These are phyloP conservation scores for Aphidius colemani DNA, from an alignment of 2,888 invertebrate genomes.

Conservation along the genomic window DNA sequence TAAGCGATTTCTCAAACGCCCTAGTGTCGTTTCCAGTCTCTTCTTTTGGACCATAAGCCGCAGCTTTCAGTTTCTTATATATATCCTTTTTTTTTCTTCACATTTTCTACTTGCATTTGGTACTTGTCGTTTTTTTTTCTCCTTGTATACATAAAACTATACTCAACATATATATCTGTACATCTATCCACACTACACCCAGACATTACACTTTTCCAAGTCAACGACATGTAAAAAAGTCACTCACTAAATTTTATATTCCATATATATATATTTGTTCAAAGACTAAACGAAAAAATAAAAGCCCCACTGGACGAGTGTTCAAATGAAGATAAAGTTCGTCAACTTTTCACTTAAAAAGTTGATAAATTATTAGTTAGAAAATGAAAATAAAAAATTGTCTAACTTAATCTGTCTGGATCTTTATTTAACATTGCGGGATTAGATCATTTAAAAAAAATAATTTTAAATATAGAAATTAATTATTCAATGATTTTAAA, in stretches of 20 bases:
- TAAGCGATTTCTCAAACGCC: constrained; percentile 37
- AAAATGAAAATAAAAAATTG: too few relatives aligned
- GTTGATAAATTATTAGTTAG: too few relatives aligned
- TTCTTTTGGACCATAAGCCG: constrained; percentile 19
- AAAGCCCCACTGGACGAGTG: constrained; percentile 12
- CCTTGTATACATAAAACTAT: background rate
- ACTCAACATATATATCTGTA: background rate
- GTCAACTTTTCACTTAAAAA: constrained; percentile 11
- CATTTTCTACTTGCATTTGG: background rate
- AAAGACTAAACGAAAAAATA: too few relatives aligned
- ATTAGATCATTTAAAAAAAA: too few relatives aligned
- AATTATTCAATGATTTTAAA: too few relatives aligned
- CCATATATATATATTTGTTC: too few relatives aligned
- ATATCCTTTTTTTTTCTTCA: constrained; percentile 21
- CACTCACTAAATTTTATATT: too few relatives aligned
- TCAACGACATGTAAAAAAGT: constrained; percentile 2
- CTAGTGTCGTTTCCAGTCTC: constrained; percentile 11
- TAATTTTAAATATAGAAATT: too few relatives aligned
- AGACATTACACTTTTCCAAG: constrained; percentile 13
- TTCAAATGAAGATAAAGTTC: constrained; percentile 25
- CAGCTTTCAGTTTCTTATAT: constrained; percentile 6
- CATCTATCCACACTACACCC: constrained; percentile 13
- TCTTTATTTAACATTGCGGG: too few relatives aligned
- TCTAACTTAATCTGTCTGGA: too few relatives aligned
- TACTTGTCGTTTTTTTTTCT: constrained; percentile 8